phyloP scores from a whole-genome alignment of 2,888 invertebrate species.

The Dasypolia templi region DNA sequence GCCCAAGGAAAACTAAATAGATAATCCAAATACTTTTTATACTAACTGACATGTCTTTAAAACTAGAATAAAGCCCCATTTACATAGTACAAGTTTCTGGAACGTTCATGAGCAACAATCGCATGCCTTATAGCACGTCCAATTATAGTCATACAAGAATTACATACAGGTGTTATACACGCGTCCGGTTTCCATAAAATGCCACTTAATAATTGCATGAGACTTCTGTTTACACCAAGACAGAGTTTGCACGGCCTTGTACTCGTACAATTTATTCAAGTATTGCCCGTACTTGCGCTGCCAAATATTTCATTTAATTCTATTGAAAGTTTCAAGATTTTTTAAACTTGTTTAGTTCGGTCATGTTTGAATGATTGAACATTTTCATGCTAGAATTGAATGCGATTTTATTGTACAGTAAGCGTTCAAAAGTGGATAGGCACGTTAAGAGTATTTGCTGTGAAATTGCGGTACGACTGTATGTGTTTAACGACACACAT shows the following conservation, averaged over 20 bases:
- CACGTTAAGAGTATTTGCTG: too few species aligned
- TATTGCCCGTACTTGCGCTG: too few species aligned
- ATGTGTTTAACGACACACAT: too few species aligned
- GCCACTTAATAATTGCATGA: neutral
- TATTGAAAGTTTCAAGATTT: too few species aligned
- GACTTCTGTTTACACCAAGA: neutral
- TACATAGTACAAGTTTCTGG: neutral
- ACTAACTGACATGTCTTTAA: neutral
- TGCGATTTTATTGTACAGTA: too few species aligned
- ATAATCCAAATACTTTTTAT: neutral
- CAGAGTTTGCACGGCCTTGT: neutral
- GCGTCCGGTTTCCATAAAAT: neutral
- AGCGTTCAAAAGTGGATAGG: too few species aligned
- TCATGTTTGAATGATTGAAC: too few species aligned
- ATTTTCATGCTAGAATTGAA: too few species aligned
- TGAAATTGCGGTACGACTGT: too few species aligned
- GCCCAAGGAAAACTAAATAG: neutral
- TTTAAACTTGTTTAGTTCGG: too few species aligned
- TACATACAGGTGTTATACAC: neutral
- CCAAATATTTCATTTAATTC: too few species aligned
- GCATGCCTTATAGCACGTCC: neutral
- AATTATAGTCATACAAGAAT: neutral
- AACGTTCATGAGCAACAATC: neutral
- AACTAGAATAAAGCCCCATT: neutral
- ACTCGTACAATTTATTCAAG: too few species aligned